Conservation (phyloP, 2,797 vertebrate genomes). For the Sebastes hubbsi region DNA sequence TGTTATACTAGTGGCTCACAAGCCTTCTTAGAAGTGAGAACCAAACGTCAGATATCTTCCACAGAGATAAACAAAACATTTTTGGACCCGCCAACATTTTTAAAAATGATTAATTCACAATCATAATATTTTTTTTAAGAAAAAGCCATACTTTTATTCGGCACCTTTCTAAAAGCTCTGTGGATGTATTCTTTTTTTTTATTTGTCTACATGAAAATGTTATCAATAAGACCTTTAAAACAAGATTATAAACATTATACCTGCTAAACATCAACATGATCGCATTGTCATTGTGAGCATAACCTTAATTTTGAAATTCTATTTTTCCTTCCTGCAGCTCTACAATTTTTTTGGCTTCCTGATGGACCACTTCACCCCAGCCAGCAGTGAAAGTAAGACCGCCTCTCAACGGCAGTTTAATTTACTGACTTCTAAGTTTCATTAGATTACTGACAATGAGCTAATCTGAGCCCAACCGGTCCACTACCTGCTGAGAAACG, state of each 20-base stretch:
- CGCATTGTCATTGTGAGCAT: background rate
- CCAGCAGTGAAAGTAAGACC: slow-evolving; percentile 88
- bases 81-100: no score
- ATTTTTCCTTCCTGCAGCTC: slow-evolving; percentile 79
- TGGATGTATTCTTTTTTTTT: no score
- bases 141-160: no score
- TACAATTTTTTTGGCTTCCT: slow-evolving; percentile 93
- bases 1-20: no score
- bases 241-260: background rate
- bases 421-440: background rate
- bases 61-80: no score
- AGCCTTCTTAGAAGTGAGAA: no score
- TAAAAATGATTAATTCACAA: no score
- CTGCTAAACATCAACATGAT: background rate
- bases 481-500: background rate
- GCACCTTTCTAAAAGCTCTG: no score
- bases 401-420: background rate
- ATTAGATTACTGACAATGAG: background rate
- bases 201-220: no score
- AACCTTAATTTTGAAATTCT: background rate
- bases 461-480: slow-evolving; percentile 14
- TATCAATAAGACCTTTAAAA: no score
- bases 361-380: slow-evolving; percentile 90
- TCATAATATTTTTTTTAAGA: fast-evolving
- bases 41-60: no score